These are phyloP conservation scores for Halichondria panicea DNA, from an alignment of 37 sponge, comb jelly and placozoan species.

Conservation along the genomic window DNA sequence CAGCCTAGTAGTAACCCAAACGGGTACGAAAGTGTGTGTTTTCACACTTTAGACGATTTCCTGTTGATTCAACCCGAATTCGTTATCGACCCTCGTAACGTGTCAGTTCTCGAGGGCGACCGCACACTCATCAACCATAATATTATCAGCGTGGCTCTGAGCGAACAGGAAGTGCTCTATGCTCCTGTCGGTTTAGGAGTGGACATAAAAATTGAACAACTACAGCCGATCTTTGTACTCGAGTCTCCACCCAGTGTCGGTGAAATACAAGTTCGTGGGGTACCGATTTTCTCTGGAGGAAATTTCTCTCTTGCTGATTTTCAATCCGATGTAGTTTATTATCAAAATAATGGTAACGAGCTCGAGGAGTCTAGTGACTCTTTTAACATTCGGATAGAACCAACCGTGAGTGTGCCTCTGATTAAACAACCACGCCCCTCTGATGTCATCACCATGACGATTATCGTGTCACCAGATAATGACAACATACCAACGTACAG, in stretches of 20 bases:
- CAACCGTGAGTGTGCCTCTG: too few relatives aligned
- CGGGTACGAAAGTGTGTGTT: too few relatives aligned
- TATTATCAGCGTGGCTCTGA: too few relatives aligned
- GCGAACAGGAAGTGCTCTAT: too few relatives aligned
- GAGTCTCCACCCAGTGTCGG: constrained; percentile 20
- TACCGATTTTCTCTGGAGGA: too few relatives aligned
- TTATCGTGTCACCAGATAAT: constrained; percentile 41
- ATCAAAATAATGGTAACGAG: too few relatives aligned
- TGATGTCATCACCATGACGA: not conserved
- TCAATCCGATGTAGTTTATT: too few relatives aligned
- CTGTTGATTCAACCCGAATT: constrained; percentile 12
- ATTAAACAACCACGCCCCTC: constrained; percentile 14
- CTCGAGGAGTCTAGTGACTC: too few relatives aligned
- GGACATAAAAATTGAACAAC: constrained; percentile 5
- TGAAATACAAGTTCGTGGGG: not conserved
- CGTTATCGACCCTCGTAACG: not conserved
- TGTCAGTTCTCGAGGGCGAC: constrained; percentile 22
- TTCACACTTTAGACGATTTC: too few relatives aligned
- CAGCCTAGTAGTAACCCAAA: constrained; percentile 6
- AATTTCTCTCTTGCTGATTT: too few relatives aligned
- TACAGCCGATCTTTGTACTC: constrained; percentile 16
- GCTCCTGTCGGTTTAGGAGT: too few relatives aligned
- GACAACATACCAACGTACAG: constrained; percentile 30
- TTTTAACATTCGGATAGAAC: too few relatives aligned
- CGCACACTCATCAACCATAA: not conserved